phyloP scores from a whole-genome alignment of 2,888 invertebrate species.

The Lagria hirta region DNA sequence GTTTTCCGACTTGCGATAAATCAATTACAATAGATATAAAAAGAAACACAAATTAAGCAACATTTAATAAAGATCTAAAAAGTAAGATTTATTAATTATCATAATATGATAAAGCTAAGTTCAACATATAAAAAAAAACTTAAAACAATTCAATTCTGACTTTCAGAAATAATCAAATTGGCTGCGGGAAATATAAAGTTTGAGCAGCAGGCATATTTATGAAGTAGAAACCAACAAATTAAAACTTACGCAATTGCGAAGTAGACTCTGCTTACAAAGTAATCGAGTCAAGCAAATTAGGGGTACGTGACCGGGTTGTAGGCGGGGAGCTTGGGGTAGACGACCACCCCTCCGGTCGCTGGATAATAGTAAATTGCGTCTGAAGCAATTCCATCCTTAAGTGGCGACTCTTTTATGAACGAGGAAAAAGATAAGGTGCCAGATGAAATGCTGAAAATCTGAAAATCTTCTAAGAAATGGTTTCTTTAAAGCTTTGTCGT shows the following conservation, averaged over 20 bases:
- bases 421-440: slow-evolving; percentile 32
- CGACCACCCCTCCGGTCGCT: slow-evolving; percentile 21
- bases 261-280: slow-evolving; percentile 31
- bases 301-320: slow-evolving; percentile 31
- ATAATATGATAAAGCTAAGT: too few species aligned
- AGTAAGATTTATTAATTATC: too few species aligned
- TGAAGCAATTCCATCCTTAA: slow-evolving; percentile 31
- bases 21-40: too few species aligned
- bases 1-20: too few species aligned
- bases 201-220: slow-evolving; percentile 22
- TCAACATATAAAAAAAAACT: too few species aligned
- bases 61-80: too few species aligned
- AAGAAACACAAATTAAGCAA: too few species aligned
- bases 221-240: slow-evolving; percentile 28
- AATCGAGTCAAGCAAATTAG: slow-evolving; percentile 34
- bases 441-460: slow-evolving; percentile 32
- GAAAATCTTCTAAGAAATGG: slow-evolving; percentile 20
- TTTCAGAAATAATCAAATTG: slow-evolving; percentile 23
- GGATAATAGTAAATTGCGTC: slow-evolving; percentile 34
- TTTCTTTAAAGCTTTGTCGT: slow-evolving; percentile 19
- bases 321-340: slow-evolving; percentile 4
- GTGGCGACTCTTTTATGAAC: slow-evolving; percentile 31
- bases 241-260: slow-evolving; percentile 34
- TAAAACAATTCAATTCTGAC: too few species aligned
- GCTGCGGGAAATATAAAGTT: slow-evolving; percentile 13